A percentile compares a stretch with the other conserved stretches of the same genome.
Evolutionary conservation across 2,113 vertebrate species (phyloP).

Genomic region (western clawed frog (Xenopus tropicalis)): UCB_Xtro_10.0 CM004452.2:5900501-5901000

Average conservation of each 20-base stretch:
- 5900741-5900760: conserved; percentile 46
- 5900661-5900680: conserved; percentile 54
- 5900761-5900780: conserved; percentile 50
- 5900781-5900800: conserved; percentile 20
- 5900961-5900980: too few species aligned
- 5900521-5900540: background rate
- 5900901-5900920: background rate
- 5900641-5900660: conserved; percentile 55
- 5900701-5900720: conserved; percentile 52
- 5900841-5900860: conserved; percentile 37
- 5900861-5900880: conserved; percentile 27
- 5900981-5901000: too few species aligned
- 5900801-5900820: conserved; percentile 53
- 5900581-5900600: conserved; percentile 52
- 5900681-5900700: conserved; percentile 61
- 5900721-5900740: conserved; percentile 53
- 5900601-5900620: conserved; percentile 48
- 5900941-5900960: too few species aligned
- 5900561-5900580: background rate
- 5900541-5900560: background rate
- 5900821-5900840: background rate
- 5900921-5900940: background rate
- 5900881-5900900: background rate
- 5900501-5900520: conserved; percentile 16
- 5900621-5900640: conserved; percentile 44